Evolutionary conservation across 2,888 invertebrate genomes (phyloP), one percentile per base, ranked within the genome.

Genomic region (Xanthorhoe designata): DNA sequence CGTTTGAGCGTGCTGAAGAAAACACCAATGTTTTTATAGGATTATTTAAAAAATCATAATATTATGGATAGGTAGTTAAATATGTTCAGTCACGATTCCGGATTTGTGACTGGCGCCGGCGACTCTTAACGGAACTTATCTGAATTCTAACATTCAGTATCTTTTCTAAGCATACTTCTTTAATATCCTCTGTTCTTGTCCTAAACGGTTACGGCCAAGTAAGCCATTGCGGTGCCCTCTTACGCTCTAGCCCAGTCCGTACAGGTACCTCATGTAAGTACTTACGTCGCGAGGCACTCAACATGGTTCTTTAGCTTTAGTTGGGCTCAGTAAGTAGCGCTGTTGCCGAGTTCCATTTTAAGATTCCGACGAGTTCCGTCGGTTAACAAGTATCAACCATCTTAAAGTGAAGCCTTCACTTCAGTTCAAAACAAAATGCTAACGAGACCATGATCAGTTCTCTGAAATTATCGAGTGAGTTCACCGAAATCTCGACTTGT

Each of bases 401-500:
- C 17, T 47, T 47, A 42, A 2, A 5, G 3, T 47, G 8, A 15
- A 17, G 15, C 8, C 7, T 15, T 15, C 17, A 47, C 7, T 15
- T 15, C 17, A 47, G 47, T 15, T 8, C 2, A 6, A 47, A 47
- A 13, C 15, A 47, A 17, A 47, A 47, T 47, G 3, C 2, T 42
- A 42, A 42, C 13, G 13, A 17, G 54, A 19, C 18, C 35, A 5
- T 19, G 38, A 38, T 49, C 61, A 32, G 13, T 42, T 59, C 49
- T 45, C 19, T 9, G 50, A 60, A 64, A 65, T 60, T 8, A 13
- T 42, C 15, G 59, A 51, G 51, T 59, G 47, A 61, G 19, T 62
- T 55, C 50, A 35, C 35, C 67, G 60, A 63, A 63, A 60, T 60
- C 51, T 53, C 50, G 53, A 59, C 45, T 29, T 59, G 59, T 50